These are phyloP conservation scores for Drepanosiphum platanoidis DNA, from an alignment of 2,888 invertebrate genomes.

Conservation along the genomic window DNA sequence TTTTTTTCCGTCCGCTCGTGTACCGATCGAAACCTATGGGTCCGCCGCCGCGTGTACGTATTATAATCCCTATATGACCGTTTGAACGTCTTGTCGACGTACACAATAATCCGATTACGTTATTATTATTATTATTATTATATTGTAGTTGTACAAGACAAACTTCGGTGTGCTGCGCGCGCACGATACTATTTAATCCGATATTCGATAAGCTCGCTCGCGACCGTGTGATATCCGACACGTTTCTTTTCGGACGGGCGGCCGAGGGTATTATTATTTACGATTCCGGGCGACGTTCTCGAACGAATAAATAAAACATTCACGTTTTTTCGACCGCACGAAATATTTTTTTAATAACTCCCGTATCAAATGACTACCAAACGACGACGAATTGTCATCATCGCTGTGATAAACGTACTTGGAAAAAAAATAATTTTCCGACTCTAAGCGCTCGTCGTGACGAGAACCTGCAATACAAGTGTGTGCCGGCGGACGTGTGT, in stretches of 20 bases:
- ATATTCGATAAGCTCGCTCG: slow-evolving; percentile 53
- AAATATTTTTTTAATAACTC: slow-evolving; percentile 7
- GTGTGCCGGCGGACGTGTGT: too few species aligned
- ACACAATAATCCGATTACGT: slow-evolving; percentile 53
- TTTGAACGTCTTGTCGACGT: slow-evolving; percentile 51
- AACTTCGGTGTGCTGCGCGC: slow-evolving; percentile 7
- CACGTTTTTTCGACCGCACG: not conserved
- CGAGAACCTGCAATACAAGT: too few species aligned
- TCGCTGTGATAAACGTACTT: too few species aligned
- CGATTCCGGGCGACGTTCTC: not conserved
- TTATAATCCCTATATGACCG: slow-evolving; percentile 28
- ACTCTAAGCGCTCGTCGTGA: too few species aligned
- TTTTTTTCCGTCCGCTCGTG: not conserved
- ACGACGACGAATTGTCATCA: too few species aligned
- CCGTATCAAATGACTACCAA: too few species aligned
- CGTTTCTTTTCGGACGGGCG: slow-evolving; percentile 38
- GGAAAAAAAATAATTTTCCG: too few species aligned
- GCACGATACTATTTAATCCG: slow-evolving; percentile 58
- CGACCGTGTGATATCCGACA: slow-evolving; percentile 44
- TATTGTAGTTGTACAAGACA: slow-evolving; percentile 54
- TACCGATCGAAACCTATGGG: too few species aligned
- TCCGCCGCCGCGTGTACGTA: not conserved
- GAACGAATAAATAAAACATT: not conserved
- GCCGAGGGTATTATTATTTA: slow-evolving; percentile 16
- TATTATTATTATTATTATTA: slow-evolving; percentile 51